These are phyloP conservation scores for Centropus bengalensis DNA, from an alignment of 2,113 vertebrate genomes.

Conservation along the genomic window DNA sequence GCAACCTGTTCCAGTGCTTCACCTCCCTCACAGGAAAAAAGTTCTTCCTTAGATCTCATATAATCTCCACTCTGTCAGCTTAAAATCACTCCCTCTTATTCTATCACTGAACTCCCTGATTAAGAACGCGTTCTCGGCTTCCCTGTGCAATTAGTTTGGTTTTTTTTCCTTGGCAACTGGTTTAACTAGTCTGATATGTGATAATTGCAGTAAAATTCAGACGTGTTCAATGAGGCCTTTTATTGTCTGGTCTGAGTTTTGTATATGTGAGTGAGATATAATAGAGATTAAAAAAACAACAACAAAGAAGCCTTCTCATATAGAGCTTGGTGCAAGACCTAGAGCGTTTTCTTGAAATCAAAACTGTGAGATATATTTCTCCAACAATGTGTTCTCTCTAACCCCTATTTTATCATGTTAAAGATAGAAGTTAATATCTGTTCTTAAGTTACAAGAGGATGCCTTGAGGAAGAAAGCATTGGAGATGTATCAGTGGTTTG, in stretches of 20 bases:
- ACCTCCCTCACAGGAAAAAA: too few species aligned
- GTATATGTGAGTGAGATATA: neutral
- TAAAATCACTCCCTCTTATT: too few species aligned
- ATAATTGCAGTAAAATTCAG: neutral
- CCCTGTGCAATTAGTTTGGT: too few species aligned
- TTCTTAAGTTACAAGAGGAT: neutral
- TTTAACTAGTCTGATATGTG: neutral
- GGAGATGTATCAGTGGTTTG: neutral
- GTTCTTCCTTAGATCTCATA: too few species aligned
- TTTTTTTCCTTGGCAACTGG: too few species aligned
- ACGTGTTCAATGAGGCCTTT: fast-evolving
- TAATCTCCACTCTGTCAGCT: too few species aligned
- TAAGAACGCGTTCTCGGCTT: too few species aligned
- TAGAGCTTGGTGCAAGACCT: neutral
- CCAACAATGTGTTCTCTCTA: neutral
- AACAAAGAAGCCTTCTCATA: neutral
- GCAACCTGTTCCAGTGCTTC: too few species aligned
- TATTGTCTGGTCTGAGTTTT: neutral
- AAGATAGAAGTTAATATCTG: neutral
- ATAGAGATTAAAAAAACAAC: neutral
- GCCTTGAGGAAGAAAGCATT: neutral
- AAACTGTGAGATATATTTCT: neutral
- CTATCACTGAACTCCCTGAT: too few species aligned
- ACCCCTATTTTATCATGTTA: neutral
- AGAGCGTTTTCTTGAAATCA: neutral